These are phyloP conservation scores for Erythrolamprus reginae DNA, from an alignment of 2,113 vertebrate species.

Conservation along the genomic window DNA sequence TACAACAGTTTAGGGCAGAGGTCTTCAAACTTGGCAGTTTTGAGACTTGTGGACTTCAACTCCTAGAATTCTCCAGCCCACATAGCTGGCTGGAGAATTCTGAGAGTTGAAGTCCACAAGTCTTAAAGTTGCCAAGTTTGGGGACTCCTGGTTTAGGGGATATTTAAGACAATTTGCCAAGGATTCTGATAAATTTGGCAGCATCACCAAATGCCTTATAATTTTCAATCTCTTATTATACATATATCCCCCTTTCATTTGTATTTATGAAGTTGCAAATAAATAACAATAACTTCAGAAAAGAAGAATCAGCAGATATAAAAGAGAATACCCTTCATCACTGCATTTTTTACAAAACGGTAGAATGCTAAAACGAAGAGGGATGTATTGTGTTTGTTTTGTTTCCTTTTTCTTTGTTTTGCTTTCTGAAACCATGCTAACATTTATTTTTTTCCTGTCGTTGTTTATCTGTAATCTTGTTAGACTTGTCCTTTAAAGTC, in stretches of 20 bases:
- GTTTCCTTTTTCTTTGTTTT: not conserved
- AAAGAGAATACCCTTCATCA: not conserved
- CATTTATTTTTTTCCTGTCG: not conserved
- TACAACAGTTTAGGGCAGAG: not conserved
- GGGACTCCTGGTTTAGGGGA: not conserved
- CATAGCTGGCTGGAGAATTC: too few species aligned
- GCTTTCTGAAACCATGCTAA: constrained; percentile 4
- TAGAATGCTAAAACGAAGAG: constrained; percentile 19
- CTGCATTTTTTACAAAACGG: constrained; percentile 6
- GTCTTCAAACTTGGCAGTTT: too few species aligned
- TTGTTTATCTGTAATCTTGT: constrained; percentile 34
- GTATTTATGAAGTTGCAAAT: not conserved
- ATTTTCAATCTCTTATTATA: not conserved
- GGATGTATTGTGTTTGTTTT: constrained; percentile 27
- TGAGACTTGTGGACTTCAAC: too few species aligned
- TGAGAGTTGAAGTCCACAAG: too few species aligned
- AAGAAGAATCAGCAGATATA: not conserved
- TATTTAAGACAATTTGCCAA: not conserved
- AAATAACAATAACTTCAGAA: accelerated
- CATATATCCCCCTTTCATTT: not conserved
- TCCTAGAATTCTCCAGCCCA: too few species aligned
- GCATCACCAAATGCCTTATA: not conserved
- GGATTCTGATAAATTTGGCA: not conserved
- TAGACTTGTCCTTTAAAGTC: constrained; percentile 33
- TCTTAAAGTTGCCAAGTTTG: too few species aligned